These are phyloP conservation scores for Atherinosoma microstoma DNA, from an alignment of 2,797 vertebrate species.

Conservation along the genomic window DNA sequence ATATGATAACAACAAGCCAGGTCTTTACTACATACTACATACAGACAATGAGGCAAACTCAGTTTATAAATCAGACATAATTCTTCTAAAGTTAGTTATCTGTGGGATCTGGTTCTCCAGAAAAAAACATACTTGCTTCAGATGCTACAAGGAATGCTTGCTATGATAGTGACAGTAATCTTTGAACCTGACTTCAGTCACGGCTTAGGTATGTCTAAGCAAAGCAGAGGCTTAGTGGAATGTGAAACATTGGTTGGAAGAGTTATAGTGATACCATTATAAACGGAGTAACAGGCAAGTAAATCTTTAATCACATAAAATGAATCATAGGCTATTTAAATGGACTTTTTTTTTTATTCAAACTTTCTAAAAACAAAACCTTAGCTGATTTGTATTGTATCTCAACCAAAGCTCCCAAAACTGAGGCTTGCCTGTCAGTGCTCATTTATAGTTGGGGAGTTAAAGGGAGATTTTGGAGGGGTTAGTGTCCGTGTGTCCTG, in stretches of 20 bases:
- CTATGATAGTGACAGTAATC: constrained; percentile 46
- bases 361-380: constrained; percentile 31
- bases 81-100: not conserved
- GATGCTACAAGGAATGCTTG: constrained; percentile 38
- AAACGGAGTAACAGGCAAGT: constrained; percentile 31
- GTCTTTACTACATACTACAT: not conserved
- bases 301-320: constrained; percentile 8
- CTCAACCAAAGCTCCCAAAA: not conserved
- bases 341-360: not conserved
- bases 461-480: constrained; percentile 60
- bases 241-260: constrained; percentile 54
- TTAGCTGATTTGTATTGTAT: constrained; percentile 21
- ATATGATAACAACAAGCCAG: not conserved
- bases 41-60: not conserved
- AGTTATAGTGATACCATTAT: constrained; percentile 22
- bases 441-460: constrained; percentile 36
- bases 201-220: constrained; percentile 56
- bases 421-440: constrained; percentile 31
- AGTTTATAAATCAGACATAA: not conserved
- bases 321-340: constrained; percentile 19
- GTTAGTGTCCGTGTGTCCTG: constrained; percentile 51
- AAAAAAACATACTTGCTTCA: constrained; percentile 1
- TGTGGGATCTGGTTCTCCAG: not conserved
- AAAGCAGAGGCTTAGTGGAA: constrained; percentile 37
- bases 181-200: constrained; percentile 56